Evolutionary conservation across 2,888 invertebrate genomes (phyloP).

Genomic region (Acleris emargana): DNA sequence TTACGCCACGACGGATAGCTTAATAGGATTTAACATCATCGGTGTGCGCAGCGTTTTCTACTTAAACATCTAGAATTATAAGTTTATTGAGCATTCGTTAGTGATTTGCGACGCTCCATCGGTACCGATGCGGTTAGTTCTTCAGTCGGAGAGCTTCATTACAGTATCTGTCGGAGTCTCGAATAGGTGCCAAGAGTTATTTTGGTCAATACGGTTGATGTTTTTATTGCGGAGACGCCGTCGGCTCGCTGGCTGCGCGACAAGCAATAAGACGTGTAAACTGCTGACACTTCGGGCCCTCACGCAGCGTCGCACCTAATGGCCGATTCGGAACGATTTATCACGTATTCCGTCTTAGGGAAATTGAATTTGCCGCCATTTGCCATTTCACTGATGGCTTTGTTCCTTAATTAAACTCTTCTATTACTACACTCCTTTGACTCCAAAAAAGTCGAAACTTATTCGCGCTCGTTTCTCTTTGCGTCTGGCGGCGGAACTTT

Average conservation of each 20-base stretch:
- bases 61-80: not conserved
- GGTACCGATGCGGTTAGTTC: conserved; percentile 30
- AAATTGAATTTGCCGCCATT: conserved; percentile 74
- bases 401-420: conserved; percentile 69
- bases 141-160: conserved; percentile 56
- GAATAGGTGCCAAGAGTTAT: conserved; percentile 82
- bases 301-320: conserved; percentile 74
- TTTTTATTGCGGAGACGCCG: conserved; percentile 80
- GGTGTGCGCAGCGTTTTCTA: not conserved
- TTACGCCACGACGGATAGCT: not conserved
- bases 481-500: conserved; percentile 4
- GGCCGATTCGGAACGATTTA: conserved; percentile 77
- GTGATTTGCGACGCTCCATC: conserved; percentile 10
- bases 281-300: conserved; percentile 70
- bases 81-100: not conserved
- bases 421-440: conserved; percentile 46
- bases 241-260: conserved; percentile 62
- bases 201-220: conserved; percentile 81
- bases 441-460: conserved; percentile 11
- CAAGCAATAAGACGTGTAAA: conserved; percentile 77
- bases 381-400: conserved; percentile 60
- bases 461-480: conserved; percentile 7
- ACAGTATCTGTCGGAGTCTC: conserved; percentile 70
- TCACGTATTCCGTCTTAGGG: conserved; percentile 73
- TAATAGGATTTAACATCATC: conserved; percentile 4